phyloP scores from a whole-genome alignment of 2,888 invertebrate genomes.

The Cosmopolites sordidus region DNA sequence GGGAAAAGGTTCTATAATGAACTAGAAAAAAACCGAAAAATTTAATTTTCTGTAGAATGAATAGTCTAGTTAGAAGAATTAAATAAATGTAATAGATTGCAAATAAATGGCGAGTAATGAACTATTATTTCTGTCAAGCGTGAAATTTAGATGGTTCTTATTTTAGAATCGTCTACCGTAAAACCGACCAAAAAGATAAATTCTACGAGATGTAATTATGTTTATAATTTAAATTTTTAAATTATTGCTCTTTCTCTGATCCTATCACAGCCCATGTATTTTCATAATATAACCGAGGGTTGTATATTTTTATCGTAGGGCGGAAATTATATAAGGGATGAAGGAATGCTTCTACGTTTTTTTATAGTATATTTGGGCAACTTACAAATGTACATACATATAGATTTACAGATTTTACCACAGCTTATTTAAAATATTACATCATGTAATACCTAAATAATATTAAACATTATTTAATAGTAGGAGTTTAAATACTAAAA shows the following conservation, averaged over 20 bases:
- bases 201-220: constrained; percentile 9
- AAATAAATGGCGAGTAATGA: background rate
- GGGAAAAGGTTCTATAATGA: no score
- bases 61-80: no score
- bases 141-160: constrained; percentile 2
- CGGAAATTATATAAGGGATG: constrained; percentile 22
- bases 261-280: constrained; percentile 21
- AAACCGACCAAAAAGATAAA: constrained; percentile 9
- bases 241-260: constrained; percentile 16
- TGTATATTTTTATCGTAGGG: constrained; percentile 20
- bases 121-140: background rate
- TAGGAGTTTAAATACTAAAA: no score
- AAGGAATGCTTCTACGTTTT: background rate
- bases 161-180: background rate
- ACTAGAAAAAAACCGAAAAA: no score
- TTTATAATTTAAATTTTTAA: constrained; percentile 24
- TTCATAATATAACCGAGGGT: constrained; percentile 12
- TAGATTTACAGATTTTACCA: no score
- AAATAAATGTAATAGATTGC: no score
- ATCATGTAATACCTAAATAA: no score
- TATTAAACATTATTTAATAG: no score
- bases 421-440: no score
- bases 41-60: no score
- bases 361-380: background rate
- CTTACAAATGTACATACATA: background rate